These are phyloP conservation scores for Acleris literana DNA, from an alignment of 2,888 invertebrate genomes.

Conservation along the genomic window DNA sequence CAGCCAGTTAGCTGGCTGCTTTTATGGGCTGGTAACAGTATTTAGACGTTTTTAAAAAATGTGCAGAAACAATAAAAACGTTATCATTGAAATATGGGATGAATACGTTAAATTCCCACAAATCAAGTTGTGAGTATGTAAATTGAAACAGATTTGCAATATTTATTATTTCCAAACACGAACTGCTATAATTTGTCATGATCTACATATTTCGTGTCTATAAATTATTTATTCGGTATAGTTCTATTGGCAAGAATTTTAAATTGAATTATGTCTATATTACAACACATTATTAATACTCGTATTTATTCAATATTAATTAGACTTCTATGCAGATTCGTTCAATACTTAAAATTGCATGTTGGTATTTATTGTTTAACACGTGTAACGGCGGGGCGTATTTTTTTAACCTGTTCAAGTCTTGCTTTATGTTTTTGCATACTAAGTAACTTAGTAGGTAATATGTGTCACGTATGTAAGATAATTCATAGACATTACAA, in stretches of 20 bases:
- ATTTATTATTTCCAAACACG: slow-evolving; percentile 8
- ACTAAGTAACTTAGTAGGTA: background rate
- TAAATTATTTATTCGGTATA: slow-evolving; percentile 19
- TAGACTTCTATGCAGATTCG: background rate
- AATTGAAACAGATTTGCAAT: slow-evolving; percentile 3
- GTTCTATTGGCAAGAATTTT: background rate
- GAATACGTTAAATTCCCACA: background rate
- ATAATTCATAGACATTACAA: slow-evolving; percentile 4
- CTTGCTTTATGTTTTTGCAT: background rate
- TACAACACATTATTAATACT: background rate
- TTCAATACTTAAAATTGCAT: no score
- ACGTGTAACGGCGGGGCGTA: no score
- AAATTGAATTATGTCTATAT: background rate
- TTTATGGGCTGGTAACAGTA: no score
- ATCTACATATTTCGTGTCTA: slow-evolving; percentile 7
- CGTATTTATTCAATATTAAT: background rate
- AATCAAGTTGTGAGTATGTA: background rate
- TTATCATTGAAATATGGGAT: no score
- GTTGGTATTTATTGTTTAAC: no score
- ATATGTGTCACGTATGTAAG: background rate
- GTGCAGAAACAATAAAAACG: no score
- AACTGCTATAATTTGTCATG: slow-evolving; percentile 24
- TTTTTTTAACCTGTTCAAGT: background rate
- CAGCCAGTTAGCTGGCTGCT: background rate
- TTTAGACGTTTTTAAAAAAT: no score